Percentiles rank a stretch among this genome's conserved stretches.
phyloP scores from a whole-genome alignment of 2,888 invertebrate genomes.

The Amitus sp. region DNA sequence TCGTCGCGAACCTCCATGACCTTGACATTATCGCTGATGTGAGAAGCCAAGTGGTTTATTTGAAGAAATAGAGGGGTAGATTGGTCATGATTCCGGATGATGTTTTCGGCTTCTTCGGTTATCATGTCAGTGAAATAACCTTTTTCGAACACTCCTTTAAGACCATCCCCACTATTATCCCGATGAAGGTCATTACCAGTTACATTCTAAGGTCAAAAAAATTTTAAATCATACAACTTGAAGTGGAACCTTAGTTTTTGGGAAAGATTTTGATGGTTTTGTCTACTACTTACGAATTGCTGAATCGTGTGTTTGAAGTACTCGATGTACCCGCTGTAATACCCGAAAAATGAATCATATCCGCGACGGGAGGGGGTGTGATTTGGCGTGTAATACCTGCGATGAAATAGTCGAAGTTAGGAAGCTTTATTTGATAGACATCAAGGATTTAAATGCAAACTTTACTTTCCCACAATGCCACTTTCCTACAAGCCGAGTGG shows the following conservation, averaged over 20 bases:
- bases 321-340: conserved; percentile 83
- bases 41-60: conserved; percentile 83
- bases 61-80: conserved; percentile 80
- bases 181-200: conserved; percentile 63
- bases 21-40: conserved; percentile 77
- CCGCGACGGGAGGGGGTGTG: conserved; percentile 79
- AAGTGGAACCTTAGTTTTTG: not conserved
- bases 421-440: too few species aligned
- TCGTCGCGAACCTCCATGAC: conserved; percentile 75
- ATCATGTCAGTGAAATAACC: conserved; percentile 79
- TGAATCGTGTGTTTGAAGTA: conserved; percentile 76
- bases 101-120: conserved; percentile 72
- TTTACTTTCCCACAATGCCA: conserved; percentile 73
- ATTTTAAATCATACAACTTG: too few species aligned
- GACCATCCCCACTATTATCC: conserved; percentile 52
- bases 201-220: not conserved
- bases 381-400: conserved; percentile 62
- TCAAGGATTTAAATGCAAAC: too few species aligned
- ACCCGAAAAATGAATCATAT: conserved; percentile 86
- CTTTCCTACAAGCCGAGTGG: conserved; percentile 68
- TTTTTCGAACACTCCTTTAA: conserved; percentile 62
- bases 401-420: not conserved
- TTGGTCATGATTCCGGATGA: conserved; percentile 71
- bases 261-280: conserved; percentile 5
- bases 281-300: conserved; percentile 51